Percentiles rank a stretch among this genome's conserved stretches.
Conservation (phyloP, 2,888 invertebrate genomes). For the Mythimna impura region DNA sequence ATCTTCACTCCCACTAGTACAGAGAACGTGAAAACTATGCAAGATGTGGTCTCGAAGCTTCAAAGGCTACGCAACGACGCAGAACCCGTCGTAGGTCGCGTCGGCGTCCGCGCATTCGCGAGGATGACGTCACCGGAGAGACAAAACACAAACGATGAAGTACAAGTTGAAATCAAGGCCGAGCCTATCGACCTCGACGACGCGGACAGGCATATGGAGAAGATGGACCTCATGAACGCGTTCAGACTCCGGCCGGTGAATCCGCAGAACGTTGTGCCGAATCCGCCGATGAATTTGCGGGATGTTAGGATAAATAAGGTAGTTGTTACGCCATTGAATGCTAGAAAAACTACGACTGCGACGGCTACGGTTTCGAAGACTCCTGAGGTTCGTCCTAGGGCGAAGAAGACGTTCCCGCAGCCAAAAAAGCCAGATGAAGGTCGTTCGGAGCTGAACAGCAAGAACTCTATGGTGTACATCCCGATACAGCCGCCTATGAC, state of each 20-base stretch:
- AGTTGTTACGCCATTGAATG: slow-evolving; percentile 70
- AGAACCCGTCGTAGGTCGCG: slow-evolving; percentile 78
- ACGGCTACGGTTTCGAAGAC: slow-evolving; percentile 61
- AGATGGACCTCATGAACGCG: slow-evolving; percentile 83
- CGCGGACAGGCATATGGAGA: slow-evolving; percentile 79
- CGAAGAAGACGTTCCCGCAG: slow-evolving; percentile 85
- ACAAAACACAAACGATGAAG: slow-evolving; percentile 64
- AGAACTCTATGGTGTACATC: slow-evolving; percentile 88
- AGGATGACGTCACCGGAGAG: slow-evolving; percentile 80
- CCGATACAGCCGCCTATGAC: slow-evolving; percentile 86
- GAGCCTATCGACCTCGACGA: slow-evolving; percentile 86
- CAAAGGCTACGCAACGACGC: slow-evolving; percentile 73
- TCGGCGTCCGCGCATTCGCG: slow-evolving; percentile 86
- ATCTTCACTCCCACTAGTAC: slow-evolving; percentile 79
- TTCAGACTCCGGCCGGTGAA: slow-evolving; percentile 82
- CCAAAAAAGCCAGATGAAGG: slow-evolving; percentile 81
- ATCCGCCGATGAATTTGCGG: slow-evolving; percentile 69
- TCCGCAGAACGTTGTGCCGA: slow-evolving; percentile 53
- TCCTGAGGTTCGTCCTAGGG: slow-evolving; percentile 74
- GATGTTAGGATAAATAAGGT: slow-evolving; percentile 84
- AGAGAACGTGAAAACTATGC: slow-evolving; percentile 75
- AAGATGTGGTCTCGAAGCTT: slow-evolving; percentile 77
- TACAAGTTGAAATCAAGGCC: slow-evolving; percentile 83
- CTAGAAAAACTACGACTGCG: slow-evolving; percentile 61
- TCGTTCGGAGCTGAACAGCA: slow-evolving; percentile 81